phyloP scores from a whole-genome alignment of 2,797 vertebrate species.

The Melanogrammus aeglefinus region DNA sequence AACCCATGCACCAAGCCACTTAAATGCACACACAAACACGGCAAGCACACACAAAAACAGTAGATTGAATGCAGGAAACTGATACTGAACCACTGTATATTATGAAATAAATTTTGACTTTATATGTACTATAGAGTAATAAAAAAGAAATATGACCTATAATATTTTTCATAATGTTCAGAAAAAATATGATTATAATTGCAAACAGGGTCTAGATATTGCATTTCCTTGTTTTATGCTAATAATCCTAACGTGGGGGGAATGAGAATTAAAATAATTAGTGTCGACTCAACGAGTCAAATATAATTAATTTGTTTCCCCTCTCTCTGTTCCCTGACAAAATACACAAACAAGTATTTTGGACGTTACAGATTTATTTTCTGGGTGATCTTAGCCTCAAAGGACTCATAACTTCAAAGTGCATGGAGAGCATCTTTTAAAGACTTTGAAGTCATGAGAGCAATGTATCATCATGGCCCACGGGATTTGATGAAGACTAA shows the following conservation, averaged over 20 bases:
- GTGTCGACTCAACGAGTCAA: background rate
- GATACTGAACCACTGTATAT: too few species aligned
- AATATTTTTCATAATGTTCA: too few species aligned
- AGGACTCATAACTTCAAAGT: constrained; percentile 2
- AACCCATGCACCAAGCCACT: background rate
- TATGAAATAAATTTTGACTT: too few species aligned
- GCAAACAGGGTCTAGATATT: background rate
- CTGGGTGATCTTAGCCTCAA: background rate
- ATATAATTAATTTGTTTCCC: background rate
- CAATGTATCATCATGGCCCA: background rate
- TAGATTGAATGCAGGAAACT: too few species aligned
- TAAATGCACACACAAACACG: too few species aligned
- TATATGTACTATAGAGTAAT: too few species aligned
- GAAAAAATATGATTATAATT: background rate
- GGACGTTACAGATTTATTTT: background rate
- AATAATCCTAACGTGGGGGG: background rate
- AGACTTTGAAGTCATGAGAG: constrained; percentile 5
- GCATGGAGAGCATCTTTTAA: background rate
- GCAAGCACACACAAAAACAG: too few species aligned
- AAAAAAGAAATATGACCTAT: background rate
- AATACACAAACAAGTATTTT: background rate
- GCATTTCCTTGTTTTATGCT: background rate
- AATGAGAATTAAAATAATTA: background rate
- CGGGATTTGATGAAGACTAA: background rate
- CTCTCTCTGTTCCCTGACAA: background rate